Conservation (phyloP, 2,888 invertebrate genomes). For the Crossocerus cetratus region DNA sequence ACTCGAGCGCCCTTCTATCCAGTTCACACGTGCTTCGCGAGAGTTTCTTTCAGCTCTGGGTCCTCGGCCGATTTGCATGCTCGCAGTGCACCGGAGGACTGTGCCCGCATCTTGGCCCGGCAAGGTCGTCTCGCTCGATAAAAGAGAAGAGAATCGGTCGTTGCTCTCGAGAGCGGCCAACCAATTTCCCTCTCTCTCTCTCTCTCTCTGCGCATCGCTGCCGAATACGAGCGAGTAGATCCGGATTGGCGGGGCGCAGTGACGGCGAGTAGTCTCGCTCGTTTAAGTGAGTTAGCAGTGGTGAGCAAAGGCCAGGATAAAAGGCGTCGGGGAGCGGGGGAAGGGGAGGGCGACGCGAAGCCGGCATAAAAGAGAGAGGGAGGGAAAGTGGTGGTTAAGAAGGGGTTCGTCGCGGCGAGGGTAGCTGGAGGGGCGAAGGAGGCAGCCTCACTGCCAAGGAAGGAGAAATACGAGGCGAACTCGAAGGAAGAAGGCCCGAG, state of each 20-base stretch:
- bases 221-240: conserved; percentile 57
- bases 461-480: too few relatives aligned
- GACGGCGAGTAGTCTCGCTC: conserved; percentile 57
- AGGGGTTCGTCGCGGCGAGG: not conserved
- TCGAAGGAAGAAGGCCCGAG: not conserved
- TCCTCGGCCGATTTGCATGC: not conserved
- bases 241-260: conserved; percentile 53
- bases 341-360: conserved; percentile 1
- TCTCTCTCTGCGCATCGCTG: conserved; percentile 54
- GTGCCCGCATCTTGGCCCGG: conserved; percentile 22
- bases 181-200: too few relatives aligned
- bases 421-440: not conserved
- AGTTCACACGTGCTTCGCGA: too few relatives aligned
- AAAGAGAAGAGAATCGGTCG: conserved; percentile 59
- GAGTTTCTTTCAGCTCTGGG: not conserved
- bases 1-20: too few relatives aligned
- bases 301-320: conserved; percentile 32
- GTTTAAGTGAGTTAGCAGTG: conserved; percentile 63
- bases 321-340: conserved; percentile 9
- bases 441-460: not conserved
- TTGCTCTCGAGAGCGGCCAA: conserved; percentile 48
- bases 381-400: not conserved
- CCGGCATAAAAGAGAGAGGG: not conserved
- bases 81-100: not conserved
- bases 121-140: conserved; percentile 61